Conservation (phyloP, 2,797 vertebrate species). For the Aphelocoma californica region DNA sequence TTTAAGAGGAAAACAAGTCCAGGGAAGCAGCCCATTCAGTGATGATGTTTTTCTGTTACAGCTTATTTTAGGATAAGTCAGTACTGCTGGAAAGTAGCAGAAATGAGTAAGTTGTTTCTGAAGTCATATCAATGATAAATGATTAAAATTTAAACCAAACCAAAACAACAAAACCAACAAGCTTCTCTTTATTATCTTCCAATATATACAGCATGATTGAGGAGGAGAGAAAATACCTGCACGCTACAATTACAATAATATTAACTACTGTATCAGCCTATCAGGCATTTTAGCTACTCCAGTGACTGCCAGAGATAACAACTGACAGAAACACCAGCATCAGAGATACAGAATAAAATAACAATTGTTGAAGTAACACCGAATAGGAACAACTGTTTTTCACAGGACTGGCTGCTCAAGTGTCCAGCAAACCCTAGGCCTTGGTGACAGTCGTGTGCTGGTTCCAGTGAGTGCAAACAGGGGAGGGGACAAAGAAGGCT, state of each 20-base stretch:
- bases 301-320: not conserved
- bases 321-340: not conserved
- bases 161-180: not conserved
- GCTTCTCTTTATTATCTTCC: not conserved
- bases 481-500: accelerated
- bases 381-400: not conserved
- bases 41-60: not conserved
- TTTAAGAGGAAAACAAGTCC: slow-evolving; percentile 26
- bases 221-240: not conserved
- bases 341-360: not conserved
- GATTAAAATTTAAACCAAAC: not conserved
- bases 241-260: not conserved
- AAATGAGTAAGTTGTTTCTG: not conserved
- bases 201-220: not conserved
- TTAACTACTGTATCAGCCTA: not conserved
- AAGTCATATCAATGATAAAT: not conserved
- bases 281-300: not conserved
- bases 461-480: not conserved
- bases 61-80: not conserved
- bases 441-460: not conserved
- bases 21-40: not conserved
- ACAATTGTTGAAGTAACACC: not conserved
- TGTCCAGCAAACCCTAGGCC: not conserved
- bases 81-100: not conserved
- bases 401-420: not conserved